Percentiles rank a stretch among this genome's conserved stretches.
These are phyloP conservation scores for Euphydryas editha DNA, from an alignment of 2,888 invertebrate species.

Conservation along the genomic window DNA sequence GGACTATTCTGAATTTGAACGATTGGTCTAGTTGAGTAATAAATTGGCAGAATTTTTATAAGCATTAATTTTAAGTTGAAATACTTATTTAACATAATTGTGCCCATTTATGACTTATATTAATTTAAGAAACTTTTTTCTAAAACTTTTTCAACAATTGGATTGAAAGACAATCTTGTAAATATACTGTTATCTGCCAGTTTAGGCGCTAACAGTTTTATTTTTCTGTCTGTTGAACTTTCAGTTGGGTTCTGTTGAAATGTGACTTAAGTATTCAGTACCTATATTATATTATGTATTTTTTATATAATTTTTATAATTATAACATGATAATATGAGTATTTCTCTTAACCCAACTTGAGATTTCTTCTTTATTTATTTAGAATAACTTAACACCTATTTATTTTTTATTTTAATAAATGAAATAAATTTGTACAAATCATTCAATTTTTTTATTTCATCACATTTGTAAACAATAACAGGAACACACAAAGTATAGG, in stretches of 20 bases:
- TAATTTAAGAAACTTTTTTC: conserved; percentile 20
- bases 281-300: conserved; percentile 16
- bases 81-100: conserved; percentile 37
- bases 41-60: conserved; percentile 35
- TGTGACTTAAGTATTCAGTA: conserved; percentile 22
- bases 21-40: conserved; percentile 40
- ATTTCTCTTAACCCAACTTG: conserved; percentile 82
- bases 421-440: conserved; percentile 81
- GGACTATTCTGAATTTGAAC: conserved; percentile 74
- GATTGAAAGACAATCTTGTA: conserved; percentile 54
- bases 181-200: conserved; percentile 62
- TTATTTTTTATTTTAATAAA: conserved; percentile 75
- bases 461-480: conserved; percentile 43
- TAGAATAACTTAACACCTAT: conserved; percentile 66
- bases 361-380: conserved; percentile 80
- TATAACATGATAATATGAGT: conserved; percentile 38
- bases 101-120: conserved; percentile 40
- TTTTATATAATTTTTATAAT: conserved; percentile 23
- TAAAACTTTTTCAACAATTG: conserved; percentile 16
- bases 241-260: conserved; percentile 83
- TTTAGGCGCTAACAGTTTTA: conserved; percentile 58
- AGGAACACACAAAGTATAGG: conserved; percentile 30
- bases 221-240: conserved; percentile 65
- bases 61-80: conserved; percentile 29
- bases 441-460: conserved; percentile 60